These are phyloP conservation scores for Sebastes oblongus DNA, from an alignment of 2,797 vertebrate genomes.

Conservation along the genomic window DNA sequence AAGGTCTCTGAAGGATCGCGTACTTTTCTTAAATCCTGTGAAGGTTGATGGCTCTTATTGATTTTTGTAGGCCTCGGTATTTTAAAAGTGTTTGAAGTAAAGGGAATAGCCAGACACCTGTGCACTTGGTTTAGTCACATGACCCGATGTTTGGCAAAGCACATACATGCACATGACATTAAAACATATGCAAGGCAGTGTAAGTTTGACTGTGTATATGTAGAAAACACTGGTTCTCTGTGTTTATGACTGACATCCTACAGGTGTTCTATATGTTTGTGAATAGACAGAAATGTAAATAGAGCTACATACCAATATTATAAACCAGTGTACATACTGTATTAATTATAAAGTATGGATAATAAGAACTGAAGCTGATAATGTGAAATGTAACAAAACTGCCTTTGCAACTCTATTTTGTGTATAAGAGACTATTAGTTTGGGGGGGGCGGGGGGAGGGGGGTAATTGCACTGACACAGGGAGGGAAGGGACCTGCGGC, in stretches of 20 bases:
- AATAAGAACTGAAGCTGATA: slow-evolving; percentile 30
- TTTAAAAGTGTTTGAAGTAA: slow-evolving; percentile 26
- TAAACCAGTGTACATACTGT: slow-evolving; percentile 73
- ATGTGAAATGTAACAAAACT: slow-evolving; percentile 70
- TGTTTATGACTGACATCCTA: slow-evolving; percentile 72
- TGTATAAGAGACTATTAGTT: slow-evolving; percentile 49
- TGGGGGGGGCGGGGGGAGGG: neutral
- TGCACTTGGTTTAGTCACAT: slow-evolving; percentile 10
- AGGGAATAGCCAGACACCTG: neutral
- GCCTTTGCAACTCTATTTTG: slow-evolving; percentile 73
- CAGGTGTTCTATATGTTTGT: slow-evolving; percentile 66
- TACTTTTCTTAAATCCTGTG: neutral
- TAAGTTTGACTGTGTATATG: slow-evolving; percentile 49
- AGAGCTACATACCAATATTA: slow-evolving; percentile 51
- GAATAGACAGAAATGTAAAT: slow-evolving; percentile 74
- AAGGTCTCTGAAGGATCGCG: neutral
- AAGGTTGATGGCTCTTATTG: neutral
- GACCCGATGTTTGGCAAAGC: slow-evolving; percentile 40
- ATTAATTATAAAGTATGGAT: slow-evolving; percentile 38
- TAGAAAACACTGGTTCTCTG: slow-evolving; percentile 66
- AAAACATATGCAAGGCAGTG: slow-evolving; percentile 55
- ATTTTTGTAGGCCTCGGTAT: slow-evolving; percentile 2
- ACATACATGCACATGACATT: slow-evolving; percentile 44
- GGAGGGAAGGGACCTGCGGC: slow-evolving; percentile 17
- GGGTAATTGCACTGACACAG: slow-evolving; percentile 67